These are phyloP conservation scores for Felis catus DNA, from an alignment of 2,113 vertebrate genomes.

Conservation along the genomic window DNA sequence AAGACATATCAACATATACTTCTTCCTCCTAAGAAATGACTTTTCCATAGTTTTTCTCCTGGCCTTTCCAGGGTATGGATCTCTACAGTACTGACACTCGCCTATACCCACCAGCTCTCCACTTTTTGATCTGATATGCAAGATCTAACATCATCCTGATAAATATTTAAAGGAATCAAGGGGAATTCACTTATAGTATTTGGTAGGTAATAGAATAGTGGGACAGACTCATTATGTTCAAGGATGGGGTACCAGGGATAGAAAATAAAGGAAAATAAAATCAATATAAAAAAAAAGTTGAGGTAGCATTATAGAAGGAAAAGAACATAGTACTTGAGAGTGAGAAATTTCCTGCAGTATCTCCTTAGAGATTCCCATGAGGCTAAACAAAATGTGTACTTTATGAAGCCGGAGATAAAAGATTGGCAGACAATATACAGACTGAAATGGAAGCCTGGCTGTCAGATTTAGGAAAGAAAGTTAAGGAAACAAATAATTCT, in stretches of 20 bases:
- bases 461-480: not conserved
- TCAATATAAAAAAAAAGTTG: not conserved
- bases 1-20: not conserved
- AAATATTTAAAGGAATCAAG: constrained; percentile 45
- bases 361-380: not conserved
- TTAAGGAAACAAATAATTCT: not conserved
- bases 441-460: not conserved
- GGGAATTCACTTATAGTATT: not conserved
- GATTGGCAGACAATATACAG: not conserved
- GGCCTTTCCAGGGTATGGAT: not conserved
- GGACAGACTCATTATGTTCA: not conserved
- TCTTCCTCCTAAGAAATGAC: not conserved
- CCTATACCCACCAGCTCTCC: not conserved
- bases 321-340: not conserved
- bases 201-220: not conserved
- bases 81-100: not conserved
- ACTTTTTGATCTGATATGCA: not conserved
- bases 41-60: not conserved
- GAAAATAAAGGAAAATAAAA: not conserved
- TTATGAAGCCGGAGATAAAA: constrained; percentile 33
- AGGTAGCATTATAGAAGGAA: not conserved
- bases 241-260: not conserved
- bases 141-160: not conserved
- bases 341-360: not conserved
- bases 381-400: constrained; percentile 4